These are phyloP conservation scores for Caiman crocodilus DNA, from an alignment of 2,797 vertebrate genomes.

Conservation along the genomic window DNA sequence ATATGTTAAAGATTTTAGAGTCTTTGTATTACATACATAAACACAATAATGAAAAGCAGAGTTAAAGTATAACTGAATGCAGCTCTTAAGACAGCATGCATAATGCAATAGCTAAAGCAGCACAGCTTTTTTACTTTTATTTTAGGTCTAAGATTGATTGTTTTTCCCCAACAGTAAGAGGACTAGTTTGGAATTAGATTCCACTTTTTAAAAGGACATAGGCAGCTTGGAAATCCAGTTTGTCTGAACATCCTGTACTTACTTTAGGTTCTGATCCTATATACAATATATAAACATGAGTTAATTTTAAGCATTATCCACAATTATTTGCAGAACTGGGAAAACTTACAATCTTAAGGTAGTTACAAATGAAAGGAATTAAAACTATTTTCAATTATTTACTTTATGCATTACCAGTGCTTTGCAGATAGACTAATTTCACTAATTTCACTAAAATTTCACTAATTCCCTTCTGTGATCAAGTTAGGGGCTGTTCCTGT, in stretches of 20 bases:
- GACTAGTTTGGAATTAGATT: not conserved
- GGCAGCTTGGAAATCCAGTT: not conserved
- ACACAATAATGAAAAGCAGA: conserved; percentile 21
- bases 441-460: not conserved
- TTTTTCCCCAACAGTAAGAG: not conserved
- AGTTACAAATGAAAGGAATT: not conserved
- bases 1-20: conserved; percentile 56
- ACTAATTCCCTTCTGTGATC: not conserved
- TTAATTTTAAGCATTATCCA: not conserved
- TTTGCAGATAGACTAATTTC: not conserved
- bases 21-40: conserved; percentile 26
- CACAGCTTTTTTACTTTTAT: conserved; percentile 5
- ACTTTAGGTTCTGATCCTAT: conserved; percentile 8
- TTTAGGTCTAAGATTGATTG: not conserved
- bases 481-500: not conserved
- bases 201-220: not conserved
- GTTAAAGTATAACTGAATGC: conserved; percentile 48
- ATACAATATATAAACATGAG: not conserved
- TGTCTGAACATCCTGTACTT: not conserved
- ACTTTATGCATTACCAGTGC: not conserved
- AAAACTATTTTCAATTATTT: not conserved
- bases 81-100: conserved; percentile 28
- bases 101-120: conserved; percentile 18
- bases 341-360: not conserved
- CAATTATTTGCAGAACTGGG: not conserved